These are phyloP conservation scores for Falcunculus frontatus DNA, from an alignment of 2,113 vertebrate species.

Conservation along the genomic window DNA sequence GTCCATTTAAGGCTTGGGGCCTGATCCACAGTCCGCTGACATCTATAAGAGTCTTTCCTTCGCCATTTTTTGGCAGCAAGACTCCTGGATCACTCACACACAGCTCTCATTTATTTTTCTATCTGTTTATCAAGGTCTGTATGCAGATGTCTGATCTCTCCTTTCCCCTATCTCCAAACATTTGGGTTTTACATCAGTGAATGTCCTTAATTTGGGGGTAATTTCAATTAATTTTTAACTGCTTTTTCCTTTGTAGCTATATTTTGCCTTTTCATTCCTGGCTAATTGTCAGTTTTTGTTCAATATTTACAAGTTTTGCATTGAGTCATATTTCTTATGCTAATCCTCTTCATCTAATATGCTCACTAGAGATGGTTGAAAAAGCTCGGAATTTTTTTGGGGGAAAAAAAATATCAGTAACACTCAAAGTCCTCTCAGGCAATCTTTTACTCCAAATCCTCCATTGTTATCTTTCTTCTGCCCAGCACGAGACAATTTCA, in stretches of 20 bases:
- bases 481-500: not conserved
- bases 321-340: slow-evolving; percentile 28
- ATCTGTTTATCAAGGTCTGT: not conserved
- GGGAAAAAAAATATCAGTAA: not conserved
- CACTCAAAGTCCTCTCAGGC: not conserved
- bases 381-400: not conserved
- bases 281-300: slow-evolving; percentile 52
- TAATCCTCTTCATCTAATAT: slow-evolving; percentile 54
- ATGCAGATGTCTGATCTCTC: not conserved
- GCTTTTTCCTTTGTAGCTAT: not conserved
- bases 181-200: not conserved
- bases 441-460: not conserved
- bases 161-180: not conserved
- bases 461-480: not conserved
- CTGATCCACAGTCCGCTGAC: not conserved
- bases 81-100: not conserved
- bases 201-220: not conserved
- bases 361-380: not conserved
- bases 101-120: slow-evolving; percentile 1
- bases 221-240: slow-evolving; percentile 49
- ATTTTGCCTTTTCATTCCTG: not conserved
- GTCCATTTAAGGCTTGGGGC: slow-evolving; percentile 22
- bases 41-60: not conserved
- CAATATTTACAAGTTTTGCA: slow-evolving; percentile 53
- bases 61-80: not conserved